Evolutionary conservation across 2,888 invertebrate genomes (phyloP).

Genomic region (Spilarctia lutea): DNA sequence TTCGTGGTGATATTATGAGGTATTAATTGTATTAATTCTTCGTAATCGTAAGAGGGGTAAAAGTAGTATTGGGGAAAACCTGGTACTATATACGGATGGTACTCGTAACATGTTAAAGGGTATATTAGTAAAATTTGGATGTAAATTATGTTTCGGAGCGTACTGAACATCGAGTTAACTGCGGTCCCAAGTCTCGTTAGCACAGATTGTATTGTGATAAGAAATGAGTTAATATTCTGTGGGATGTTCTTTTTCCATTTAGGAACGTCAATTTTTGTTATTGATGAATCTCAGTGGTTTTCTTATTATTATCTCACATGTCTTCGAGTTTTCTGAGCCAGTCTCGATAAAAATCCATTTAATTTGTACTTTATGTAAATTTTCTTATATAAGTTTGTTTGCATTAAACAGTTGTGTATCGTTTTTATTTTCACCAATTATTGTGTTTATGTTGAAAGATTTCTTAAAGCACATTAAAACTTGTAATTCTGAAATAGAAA

Average conservation of each 20-base stretch:
- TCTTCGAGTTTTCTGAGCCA: neutral
- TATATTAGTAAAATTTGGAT: slow-evolving; percentile 2
- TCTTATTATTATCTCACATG: neutral
- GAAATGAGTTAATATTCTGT: neutral
- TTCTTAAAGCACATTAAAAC: too few relatives aligned
- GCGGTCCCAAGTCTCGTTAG: neutral
- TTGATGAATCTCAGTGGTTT: neutral
- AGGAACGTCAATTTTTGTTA: neutral
- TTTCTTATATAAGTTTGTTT: neutral
- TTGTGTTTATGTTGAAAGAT: too few relatives aligned
- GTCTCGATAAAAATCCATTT: neutral
- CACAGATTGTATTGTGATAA: neutral
- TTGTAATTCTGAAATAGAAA: too few relatives aligned
- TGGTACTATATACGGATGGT: slow-evolving; percentile 36
- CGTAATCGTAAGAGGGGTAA: slow-evolving; percentile 21
- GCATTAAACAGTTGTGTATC: too few relatives aligned
- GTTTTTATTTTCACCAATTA: too few relatives aligned
- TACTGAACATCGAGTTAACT: neutral
- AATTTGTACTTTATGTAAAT: neutral
- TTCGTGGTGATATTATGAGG: slow-evolving; percentile 17
- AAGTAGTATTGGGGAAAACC: slow-evolving; percentile 30
- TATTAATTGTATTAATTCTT: slow-evolving; percentile 4
- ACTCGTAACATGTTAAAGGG: slow-evolving; percentile 19
- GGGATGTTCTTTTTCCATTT: neutral
- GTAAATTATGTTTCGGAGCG: neutral